A percentile compares a stretch with the other conserved stretches of the same genome.
Evolutionary conservation across 2,888 invertebrate genomes (phyloP).

Genomic region (Sympetrum striolatum): DNA sequence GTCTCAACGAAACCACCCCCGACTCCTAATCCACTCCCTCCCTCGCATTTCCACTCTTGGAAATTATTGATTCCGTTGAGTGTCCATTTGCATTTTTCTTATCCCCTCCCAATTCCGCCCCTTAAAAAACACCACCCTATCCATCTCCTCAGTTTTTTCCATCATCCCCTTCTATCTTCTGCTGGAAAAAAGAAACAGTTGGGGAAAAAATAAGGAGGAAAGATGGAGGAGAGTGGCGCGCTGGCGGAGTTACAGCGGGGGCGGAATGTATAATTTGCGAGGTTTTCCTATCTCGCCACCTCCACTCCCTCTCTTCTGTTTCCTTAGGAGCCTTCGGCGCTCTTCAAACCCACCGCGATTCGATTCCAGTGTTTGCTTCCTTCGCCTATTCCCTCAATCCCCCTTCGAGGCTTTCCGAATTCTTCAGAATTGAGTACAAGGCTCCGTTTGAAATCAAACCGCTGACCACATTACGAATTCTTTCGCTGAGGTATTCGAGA

Average conservation of each 20-base stretch:
- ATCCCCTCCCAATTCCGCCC: not conserved
- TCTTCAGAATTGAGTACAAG: too few species aligned
- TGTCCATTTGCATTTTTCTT: constrained; percentile 43
- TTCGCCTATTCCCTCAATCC: not conserved
- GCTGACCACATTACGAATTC: too few species aligned
- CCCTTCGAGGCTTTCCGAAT: not conserved
- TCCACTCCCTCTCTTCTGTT: not conserved
- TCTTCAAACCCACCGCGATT: not conserved
- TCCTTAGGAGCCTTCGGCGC: constrained; percentile 1
- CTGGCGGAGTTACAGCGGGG: not conserved
- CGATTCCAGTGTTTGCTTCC: not conserved
- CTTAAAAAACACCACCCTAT: constrained; percentile 25
- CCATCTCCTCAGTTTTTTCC: constrained; percentile 28
- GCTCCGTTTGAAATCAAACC: too few species aligned
- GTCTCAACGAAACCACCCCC: not conserved
- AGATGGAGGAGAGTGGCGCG: not conserved
- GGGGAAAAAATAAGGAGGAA: not conserved
- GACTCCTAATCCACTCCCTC: not conserved
- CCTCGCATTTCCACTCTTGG: not conserved
- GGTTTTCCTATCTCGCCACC: not conserved
- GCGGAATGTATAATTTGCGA: constrained; percentile 46
- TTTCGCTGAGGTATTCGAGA: too few species aligned
- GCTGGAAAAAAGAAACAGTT: not conserved
- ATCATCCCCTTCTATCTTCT: not conserved
- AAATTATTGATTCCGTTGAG: constrained; percentile 34